A percentile compares a stretch with the other conserved stretches of the same genome.
These are phyloP conservation scores for Egretta garzetta DNA, from an alignment of 2,113 vertebrate species.

Conservation along the genomic window DNA sequence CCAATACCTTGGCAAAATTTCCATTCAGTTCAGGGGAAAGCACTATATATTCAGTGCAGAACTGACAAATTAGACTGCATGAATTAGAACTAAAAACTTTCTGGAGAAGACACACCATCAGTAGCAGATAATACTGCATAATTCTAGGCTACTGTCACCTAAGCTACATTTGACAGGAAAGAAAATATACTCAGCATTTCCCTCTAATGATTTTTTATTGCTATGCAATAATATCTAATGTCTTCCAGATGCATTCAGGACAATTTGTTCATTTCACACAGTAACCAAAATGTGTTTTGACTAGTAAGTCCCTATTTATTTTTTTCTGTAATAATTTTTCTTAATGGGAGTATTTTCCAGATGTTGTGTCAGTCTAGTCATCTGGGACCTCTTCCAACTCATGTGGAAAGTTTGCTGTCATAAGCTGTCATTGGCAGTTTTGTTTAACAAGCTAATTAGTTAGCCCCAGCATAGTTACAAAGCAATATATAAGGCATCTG, in stretches of 20 bases:
- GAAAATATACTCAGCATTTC: background rate
- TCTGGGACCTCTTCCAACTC: conserved; percentile 73
- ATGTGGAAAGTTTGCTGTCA: conserved; percentile 82
- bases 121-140: background rate
- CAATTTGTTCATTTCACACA: conserved; percentile 73
- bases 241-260: conserved; percentile 63
- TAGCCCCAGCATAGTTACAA: conserved; percentile 49
- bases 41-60: background rate
- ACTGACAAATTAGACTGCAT: background rate
- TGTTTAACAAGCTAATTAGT: conserved; percentile 76
- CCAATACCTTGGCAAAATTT: background rate
- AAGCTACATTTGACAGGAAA: background rate
- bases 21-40: background rate
- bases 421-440: conserved; percentile 72
- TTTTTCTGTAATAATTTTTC: conserved; percentile 77
- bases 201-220: conserved; percentile 8
- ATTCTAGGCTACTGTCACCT: conserved; percentile 24
- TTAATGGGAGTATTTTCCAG: conserved; percentile 83
- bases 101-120: conserved; percentile 4
- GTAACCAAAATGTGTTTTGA: conserved; percentile 77
- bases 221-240: background rate
- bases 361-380: conserved; percentile 77
- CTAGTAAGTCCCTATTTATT: conserved; percentile 71
- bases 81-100: background rate
- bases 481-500: conserved; percentile 77